Evolutionary conservation across 30 jellyfish, hydroid and myxozoan genomes (phyloP).

Genomic region (Haliclystus octoradiatus): DNA sequence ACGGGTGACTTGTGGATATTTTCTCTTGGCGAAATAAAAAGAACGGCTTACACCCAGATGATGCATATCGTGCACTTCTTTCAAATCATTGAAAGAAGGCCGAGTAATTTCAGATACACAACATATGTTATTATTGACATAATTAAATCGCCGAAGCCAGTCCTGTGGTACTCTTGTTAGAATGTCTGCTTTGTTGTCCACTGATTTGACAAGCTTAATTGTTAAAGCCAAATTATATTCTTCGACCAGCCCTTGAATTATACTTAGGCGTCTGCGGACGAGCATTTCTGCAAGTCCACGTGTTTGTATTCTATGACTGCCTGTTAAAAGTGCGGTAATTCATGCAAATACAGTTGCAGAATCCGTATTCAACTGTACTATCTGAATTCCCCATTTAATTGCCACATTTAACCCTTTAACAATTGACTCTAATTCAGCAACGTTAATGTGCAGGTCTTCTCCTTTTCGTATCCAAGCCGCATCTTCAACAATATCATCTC

Average conservation of each 20-base stretch:
- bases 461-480: too few species aligned
- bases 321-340: too few species aligned
- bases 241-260: conserved; percentile 1
- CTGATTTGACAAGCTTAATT: conserved; percentile 17
- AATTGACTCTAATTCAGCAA: conserved; percentile 18
- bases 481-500: conserved; percentile 11
- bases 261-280: conserved; percentile 19
- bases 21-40: too few species aligned
- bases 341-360: conserved; percentile 10
- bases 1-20: too few species aligned
- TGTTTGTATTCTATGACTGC: too few species aligned
- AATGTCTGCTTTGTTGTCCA: conserved; percentile 24
- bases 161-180: too few species aligned
- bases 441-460: conserved; percentile 11
- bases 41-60: too few species aligned
- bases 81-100: too few species aligned
- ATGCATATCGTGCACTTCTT: too few species aligned
- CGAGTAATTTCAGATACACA: too few species aligned
- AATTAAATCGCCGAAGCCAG: too few species aligned
- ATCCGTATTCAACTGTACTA: background rate
- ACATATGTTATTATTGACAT: too few species aligned
- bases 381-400: background rate
- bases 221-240: conserved; percentile 16
- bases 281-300: conserved; percentile 19
- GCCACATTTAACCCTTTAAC: conserved; percentile 10